Evolutionary conservation across 2,797 vertebrate genomes (phyloP).

Genomic region (Mallotus villosus): DNA sequence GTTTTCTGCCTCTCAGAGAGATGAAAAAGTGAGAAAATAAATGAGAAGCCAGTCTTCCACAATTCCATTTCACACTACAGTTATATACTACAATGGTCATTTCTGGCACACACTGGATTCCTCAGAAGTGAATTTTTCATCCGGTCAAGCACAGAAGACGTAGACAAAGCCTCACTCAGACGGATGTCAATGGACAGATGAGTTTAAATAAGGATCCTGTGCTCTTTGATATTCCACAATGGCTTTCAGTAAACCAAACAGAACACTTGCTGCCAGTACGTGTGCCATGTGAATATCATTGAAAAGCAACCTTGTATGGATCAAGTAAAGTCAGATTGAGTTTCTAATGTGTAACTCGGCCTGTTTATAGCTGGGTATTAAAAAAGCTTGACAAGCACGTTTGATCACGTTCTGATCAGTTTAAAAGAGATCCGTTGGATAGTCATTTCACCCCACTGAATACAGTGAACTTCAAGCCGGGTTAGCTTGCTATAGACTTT

Average conservation of each 20-base stretch:
- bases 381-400: neutral
- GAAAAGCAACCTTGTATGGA: neutral
- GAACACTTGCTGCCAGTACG: neutral
- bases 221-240: neutral
- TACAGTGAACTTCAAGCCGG: too few species aligned
- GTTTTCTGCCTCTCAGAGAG: too few species aligned
- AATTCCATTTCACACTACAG: neutral
- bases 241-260: neutral
- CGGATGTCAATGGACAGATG: neutral
- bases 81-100: neutral
- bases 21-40: neutral
- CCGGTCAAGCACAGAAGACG: neutral
- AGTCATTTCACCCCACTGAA: too few species aligned
- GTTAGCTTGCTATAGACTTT: too few species aligned
- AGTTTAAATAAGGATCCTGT: neutral
- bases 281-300: neutral
- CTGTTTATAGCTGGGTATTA: neutral
- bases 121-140: neutral
- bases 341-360: neutral
- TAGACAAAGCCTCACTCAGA: neutral
- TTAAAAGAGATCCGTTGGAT: too few species aligned
- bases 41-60: slow-evolving; percentile 2
- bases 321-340: neutral
- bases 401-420: neutral
- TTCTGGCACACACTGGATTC: neutral